These are phyloP conservation scores for Eriocheir sinensis DNA, from an alignment of 1,140 invertebrate species.

Conservation along the genomic window DNA sequence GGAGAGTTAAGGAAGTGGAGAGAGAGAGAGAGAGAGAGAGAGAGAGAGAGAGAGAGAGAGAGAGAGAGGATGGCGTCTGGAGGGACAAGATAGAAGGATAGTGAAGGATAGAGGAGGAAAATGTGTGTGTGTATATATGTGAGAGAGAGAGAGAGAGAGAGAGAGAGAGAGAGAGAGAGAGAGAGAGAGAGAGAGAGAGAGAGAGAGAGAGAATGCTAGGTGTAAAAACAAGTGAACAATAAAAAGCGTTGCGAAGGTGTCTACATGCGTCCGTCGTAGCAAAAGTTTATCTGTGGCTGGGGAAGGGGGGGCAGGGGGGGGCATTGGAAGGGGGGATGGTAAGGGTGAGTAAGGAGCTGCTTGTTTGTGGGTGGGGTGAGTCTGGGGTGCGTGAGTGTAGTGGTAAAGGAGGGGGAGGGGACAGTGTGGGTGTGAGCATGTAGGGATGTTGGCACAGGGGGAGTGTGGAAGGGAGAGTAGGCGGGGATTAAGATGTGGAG, in stretches of 20 bases:
- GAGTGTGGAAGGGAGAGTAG: neutral
- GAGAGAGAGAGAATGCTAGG: neutral
- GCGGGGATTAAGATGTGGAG: neutral
- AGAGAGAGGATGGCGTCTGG: neutral
- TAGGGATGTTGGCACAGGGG: neutral
- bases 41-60: slow-evolving; percentile 24
- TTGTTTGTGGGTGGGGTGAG: neutral
- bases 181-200: neutral
- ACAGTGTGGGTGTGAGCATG: neutral
- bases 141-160: neutral
- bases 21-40: neutral
- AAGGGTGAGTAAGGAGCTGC: neutral
- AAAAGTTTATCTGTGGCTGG: neutral
- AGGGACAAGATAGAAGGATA: neutral
- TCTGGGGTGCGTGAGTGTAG: too few relatives aligned
- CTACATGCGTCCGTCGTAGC: neutral
- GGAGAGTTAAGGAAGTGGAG: slow-evolving; percentile 16
- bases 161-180: neutral
- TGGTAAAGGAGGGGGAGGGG: neutral
- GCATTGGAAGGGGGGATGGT: neutral
- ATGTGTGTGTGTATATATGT: neutral
- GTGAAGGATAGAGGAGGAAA: neutral
- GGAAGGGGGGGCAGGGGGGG: neutral
- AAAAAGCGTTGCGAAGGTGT: too few relatives aligned
- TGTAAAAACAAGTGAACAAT: neutral